phyloP scores from a whole-genome alignment of 2,797 vertebrate genomes.

The Antennarius maculatus region DNA sequence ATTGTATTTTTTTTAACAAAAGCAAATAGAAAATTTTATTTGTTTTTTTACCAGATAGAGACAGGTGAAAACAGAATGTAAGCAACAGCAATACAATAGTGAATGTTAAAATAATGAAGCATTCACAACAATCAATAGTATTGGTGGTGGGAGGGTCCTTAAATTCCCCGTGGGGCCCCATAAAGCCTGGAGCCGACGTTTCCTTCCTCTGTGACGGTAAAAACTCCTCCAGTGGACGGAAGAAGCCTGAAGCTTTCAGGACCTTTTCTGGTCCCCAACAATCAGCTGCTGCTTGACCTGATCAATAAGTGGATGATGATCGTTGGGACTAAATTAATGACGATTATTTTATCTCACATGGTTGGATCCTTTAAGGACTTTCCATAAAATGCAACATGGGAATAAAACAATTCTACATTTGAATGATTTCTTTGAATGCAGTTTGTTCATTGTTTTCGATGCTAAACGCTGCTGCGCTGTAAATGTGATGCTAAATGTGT shows the following conservation, averaged over 20 bases:
- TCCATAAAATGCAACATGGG: neutral
- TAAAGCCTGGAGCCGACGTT: too few relatives aligned
- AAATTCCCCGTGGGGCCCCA: too few relatives aligned
- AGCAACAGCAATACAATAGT: too few relatives aligned
- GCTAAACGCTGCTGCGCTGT: neutral
- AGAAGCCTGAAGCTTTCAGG: neutral
- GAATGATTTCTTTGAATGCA: slow-evolving; percentile 10
- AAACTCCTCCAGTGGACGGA: neutral
- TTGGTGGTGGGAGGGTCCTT: too few relatives aligned
- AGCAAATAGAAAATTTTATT: too few relatives aligned
- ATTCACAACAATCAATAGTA: too few relatives aligned
- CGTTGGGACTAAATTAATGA: slow-evolving; percentile 35
- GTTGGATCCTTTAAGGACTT: neutral
- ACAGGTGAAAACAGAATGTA: too few relatives aligned
- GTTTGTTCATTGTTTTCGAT: slow-evolving; percentile 17
- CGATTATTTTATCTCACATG: slow-evolving; percentile 11
- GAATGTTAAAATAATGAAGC: too few relatives aligned
- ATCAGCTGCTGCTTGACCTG: neutral
- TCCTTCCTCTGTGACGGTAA: too few relatives aligned
- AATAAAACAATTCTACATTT: slow-evolving; percentile 7
- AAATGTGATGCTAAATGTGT: slow-evolving; percentile 12
- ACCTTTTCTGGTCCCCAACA: slow-evolving; percentile 6
- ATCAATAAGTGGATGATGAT: slow-evolving; percentile 18
- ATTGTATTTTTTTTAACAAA: too few relatives aligned
- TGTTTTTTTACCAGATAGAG: too few relatives aligned